Evolutionary conservation across 92 coral and sea anemone species (phyloP), one percentile per base, ranked within the genome.

Genomic region (Palythoa heliodiscus): DNA sequence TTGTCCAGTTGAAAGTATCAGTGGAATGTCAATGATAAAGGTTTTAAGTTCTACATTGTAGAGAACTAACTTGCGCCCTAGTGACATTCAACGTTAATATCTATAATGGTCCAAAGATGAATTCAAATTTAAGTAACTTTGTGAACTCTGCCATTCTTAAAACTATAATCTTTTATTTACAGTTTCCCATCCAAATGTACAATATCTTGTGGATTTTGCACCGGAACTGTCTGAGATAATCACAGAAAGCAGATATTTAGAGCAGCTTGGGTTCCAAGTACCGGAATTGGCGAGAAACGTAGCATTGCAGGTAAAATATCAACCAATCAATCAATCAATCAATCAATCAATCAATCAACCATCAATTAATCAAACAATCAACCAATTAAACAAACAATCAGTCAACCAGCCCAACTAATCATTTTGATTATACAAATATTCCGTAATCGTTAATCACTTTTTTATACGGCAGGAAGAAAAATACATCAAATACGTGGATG

Each of bases 201-300:
- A 96, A 86, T 96, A 94, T 82, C 89, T 96, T 24, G 99, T 95
- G 50, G 99, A 96, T 91, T 96, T 96, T 78, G 87, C 99, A 1
- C 96, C 99, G 6, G 99, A 96, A 77, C 86, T 96, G 78, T 93
- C 93, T 35, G 88, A 92, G 86, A 96, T 96, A 53, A 84, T 96
- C 66, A 96, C 92, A 81, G 99, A 96, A 82, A 96, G 98, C 20
- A 96, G 94, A 82, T 96, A 96, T 81, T 87, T 96, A 22, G 99
- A 96, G 53, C 99, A 96, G 84, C 91, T 96, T 38, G 99, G 99
- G 11, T 94, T 96, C 89, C 97, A 92, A 60, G 98, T 96, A 64
- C 99, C 99, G 16, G 99, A 96, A 50, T 91, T 96, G 66, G 99
- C 99, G 11, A 92, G 99, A 67, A 96, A 96, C 82, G 99, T 96